Evolutionary conservation across 2,797 vertebrate genomes (phyloP).

Genomic region (Notolabrus celidotus): DNA sequence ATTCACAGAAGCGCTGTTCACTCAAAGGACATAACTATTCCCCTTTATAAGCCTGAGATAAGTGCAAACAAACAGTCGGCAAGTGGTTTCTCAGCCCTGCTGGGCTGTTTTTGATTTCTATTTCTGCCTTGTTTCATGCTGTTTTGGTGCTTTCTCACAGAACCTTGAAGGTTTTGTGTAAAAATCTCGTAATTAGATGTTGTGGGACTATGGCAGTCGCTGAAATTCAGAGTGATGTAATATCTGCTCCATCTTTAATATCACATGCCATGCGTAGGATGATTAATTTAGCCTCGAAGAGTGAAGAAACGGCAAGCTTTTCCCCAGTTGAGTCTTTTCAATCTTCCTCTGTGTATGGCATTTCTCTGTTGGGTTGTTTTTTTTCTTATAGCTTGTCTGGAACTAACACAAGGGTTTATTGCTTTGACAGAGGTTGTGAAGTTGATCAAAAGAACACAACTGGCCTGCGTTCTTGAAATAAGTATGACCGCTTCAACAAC

Average conservation of each 20-base stretch:
- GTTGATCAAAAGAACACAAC: conserved; percentile 9
- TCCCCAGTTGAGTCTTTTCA: conserved; percentile 18
- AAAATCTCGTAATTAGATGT: conserved; percentile 72
- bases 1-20: conserved; percentile 15
- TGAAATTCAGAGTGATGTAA: conserved; percentile 72
- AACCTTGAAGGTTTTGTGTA: conserved; percentile 62
- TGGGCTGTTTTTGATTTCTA: conserved; percentile 52
- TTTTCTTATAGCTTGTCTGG: conserved; percentile 26
- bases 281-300: conserved; percentile 53
- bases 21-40: conserved; percentile 41
- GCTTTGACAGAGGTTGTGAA: conserved; percentile 28
- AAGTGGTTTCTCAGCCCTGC: conserved; percentile 38
- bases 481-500: conserved; percentile 9
- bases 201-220: conserved; percentile 59
- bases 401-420: conserved; percentile 24
- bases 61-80: conserved; percentile 48
- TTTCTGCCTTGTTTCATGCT: conserved; percentile 48
- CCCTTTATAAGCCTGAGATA: conserved; percentile 34
- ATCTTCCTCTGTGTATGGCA: conserved; percentile 24
- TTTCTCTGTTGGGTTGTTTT: conserved; percentile 30
- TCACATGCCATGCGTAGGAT: conserved; percentile 51
- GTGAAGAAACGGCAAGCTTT: conserved; percentile 10
- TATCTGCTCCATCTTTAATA: conserved; percentile 63
- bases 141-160: conserved; percentile 53
- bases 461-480: conserved; percentile 23